Conservation (phyloP, 2,888 invertebrate species). For the Acheta domesticus region DNA sequence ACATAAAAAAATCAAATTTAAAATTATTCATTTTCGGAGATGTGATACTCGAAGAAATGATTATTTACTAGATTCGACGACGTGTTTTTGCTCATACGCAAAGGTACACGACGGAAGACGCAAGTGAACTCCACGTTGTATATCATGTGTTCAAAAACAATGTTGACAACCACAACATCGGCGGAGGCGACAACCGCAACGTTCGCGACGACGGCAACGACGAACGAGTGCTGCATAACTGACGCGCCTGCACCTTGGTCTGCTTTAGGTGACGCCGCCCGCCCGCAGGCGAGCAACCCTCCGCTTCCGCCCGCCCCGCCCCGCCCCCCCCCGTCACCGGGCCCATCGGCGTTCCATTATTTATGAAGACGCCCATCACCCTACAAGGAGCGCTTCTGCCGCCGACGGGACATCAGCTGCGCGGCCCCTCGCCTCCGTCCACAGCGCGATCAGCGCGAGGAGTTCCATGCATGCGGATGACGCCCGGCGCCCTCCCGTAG, state of each 20-base stretch:
- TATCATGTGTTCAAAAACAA: no score
- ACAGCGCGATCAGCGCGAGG: neutral
- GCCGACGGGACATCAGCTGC: neutral
- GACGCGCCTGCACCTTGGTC: no score
- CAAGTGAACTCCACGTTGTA: no score
- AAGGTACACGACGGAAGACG: no score
- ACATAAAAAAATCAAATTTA: no score
- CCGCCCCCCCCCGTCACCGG: neutral
- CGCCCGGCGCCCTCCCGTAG: neutral
- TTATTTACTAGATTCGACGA: no score
- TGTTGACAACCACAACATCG: neutral
- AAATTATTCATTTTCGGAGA: no score
- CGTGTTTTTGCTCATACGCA: no score
- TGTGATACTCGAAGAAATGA: no score
- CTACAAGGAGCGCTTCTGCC: neutral
- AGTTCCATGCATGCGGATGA: neutral
- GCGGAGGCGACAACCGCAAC: neutral
- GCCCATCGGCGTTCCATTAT: neutral
- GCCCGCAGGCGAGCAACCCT: no score
- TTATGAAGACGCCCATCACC: neutral
- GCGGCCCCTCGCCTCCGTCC: neutral
- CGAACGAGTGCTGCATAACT: no score
- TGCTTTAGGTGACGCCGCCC: no score
- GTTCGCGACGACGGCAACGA: neutral
- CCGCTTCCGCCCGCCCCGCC: neutral